Evolutionary conservation across 2,113 vertebrate species (phyloP).

Genomic region (Oriolus oriolus): DNA sequence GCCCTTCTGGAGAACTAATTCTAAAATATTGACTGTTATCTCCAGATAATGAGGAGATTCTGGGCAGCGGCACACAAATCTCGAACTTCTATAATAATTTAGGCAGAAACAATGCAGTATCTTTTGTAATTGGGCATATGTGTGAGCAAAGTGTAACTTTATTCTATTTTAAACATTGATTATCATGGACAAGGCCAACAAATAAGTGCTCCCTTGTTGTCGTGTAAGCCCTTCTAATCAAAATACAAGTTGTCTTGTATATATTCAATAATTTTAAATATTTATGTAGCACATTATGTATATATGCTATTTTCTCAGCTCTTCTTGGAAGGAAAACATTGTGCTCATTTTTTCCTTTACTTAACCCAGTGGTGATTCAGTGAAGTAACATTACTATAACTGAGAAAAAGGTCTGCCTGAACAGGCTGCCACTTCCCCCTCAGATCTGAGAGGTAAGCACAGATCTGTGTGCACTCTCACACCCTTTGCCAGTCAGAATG

Average conservation of each 20-base stretch:
- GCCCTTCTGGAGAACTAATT: not conserved
- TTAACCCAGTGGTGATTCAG: not conserved
- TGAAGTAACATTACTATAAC: not conserved
- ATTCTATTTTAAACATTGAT: not conserved
- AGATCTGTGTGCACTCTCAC: not conserved
- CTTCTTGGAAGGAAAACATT: not conserved
- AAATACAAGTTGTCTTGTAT: not conserved
- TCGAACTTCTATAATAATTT: not conserved
- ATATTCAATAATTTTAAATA: not conserved
- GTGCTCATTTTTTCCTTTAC: not conserved
- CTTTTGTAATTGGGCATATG: not conserved
- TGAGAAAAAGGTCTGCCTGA: not conserved
- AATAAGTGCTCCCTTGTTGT: not conserved
- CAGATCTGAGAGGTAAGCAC: not conserved
- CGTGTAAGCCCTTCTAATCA: not conserved
- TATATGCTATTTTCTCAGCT: not conserved
- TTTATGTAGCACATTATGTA: not conserved
- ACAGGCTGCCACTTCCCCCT: not conserved
- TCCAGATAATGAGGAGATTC: not conserved
- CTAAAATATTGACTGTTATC: not conserved
- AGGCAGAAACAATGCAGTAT: not conserved
- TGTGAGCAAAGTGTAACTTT: not conserved
- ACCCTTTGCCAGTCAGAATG: not conserved
- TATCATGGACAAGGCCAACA: not conserved
- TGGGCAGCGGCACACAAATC: not conserved